Percentiles rank a stretch among this genome's conserved stretches.
Evolutionary conservation across 1,140 invertebrate species (phyloP).

Genomic region (Berghia stephanieae): DNA sequence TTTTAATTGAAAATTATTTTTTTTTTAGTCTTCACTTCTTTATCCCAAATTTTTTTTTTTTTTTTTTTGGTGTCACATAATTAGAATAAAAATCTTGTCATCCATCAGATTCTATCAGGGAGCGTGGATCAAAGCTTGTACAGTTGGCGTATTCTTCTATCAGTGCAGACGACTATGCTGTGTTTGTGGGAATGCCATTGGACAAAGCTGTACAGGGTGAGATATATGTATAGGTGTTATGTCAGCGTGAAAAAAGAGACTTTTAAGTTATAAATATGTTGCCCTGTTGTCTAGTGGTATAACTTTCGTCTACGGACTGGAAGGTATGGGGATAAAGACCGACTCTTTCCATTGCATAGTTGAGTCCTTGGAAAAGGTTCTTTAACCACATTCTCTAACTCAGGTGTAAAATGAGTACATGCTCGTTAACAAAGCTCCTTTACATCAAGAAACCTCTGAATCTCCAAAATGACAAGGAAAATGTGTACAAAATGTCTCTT

Average conservation of each 20-base stretch:
- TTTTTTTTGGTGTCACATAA: background rate
- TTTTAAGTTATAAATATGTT: background rate
- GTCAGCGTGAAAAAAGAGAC: background rate
- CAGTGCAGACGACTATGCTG: slow-evolving; percentile 75
- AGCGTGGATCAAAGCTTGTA: slow-evolving; percentile 78
- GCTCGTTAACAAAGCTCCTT: too few species aligned
- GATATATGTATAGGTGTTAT: background rate
- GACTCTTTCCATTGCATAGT: background rate
- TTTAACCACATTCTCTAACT: too few species aligned
- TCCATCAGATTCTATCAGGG: slow-evolving; percentile 76
- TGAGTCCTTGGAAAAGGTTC: too few species aligned
- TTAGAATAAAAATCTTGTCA: background rate
- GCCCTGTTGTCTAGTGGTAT: background rate
- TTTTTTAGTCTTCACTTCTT: too few species aligned
- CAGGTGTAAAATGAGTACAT: too few species aligned
- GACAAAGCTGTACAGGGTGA: slow-evolving; percentile 73
- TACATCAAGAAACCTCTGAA: too few species aligned
- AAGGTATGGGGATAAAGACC: background rate
- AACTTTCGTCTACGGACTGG: background rate
- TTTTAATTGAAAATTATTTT: background rate
- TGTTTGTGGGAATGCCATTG: slow-evolving; percentile 77
- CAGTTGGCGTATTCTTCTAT: slow-evolving; percentile 85
- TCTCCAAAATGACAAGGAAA: too few species aligned
- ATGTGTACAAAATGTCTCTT: too few species aligned
- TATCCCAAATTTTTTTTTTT: slow-evolving; percentile 15